Evolutionary conservation across 2,113 vertebrate species (phyloP).

Genomic region (Austrofundulus limnaeus): DNA sequence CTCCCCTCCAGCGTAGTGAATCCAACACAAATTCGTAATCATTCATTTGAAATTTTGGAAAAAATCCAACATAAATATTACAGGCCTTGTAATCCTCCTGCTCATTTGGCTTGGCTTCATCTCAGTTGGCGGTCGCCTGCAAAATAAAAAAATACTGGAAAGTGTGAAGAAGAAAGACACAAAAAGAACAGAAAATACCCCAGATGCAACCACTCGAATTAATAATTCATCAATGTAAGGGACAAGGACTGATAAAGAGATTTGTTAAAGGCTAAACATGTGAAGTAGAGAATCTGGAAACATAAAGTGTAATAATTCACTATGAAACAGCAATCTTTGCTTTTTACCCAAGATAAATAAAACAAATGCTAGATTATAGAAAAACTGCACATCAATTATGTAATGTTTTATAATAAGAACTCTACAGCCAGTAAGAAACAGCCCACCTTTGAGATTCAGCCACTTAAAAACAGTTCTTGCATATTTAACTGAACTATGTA

Average conservation of each 20-base stretch:
- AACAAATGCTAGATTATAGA: conserved; percentile 36
- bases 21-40: conserved; percentile 63
- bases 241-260: conserved; percentile 35
- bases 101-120: conserved; percentile 67
- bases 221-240: conserved; percentile 55
- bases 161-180: conserved; percentile 42
- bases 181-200: conserved; percentile 63
- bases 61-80: conserved; percentile 69
- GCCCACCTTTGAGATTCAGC: conserved; percentile 22
- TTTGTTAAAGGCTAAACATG: conserved; percentile 23
- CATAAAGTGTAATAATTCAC: conserved; percentile 28
- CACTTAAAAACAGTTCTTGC: conserved; percentile 20
- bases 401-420: conserved; percentile 55
- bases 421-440: conserved; percentile 18
- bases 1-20: conserved; percentile 58
- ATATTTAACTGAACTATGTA: conserved; percentile 34
- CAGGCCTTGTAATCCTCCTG: conserved; percentile 67
- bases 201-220: conserved; percentile 52
- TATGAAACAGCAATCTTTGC: conserved; percentile 28
- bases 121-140: conserved; percentile 74
- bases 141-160: neutral
- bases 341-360: conserved; percentile 39
- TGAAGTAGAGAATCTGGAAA: conserved; percentile 16
- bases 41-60: conserved; percentile 70
- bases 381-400: conserved; percentile 22